phyloP scores from a whole-genome alignment of 2,113 vertebrate species.

The Calonectris borealis region DNA sequence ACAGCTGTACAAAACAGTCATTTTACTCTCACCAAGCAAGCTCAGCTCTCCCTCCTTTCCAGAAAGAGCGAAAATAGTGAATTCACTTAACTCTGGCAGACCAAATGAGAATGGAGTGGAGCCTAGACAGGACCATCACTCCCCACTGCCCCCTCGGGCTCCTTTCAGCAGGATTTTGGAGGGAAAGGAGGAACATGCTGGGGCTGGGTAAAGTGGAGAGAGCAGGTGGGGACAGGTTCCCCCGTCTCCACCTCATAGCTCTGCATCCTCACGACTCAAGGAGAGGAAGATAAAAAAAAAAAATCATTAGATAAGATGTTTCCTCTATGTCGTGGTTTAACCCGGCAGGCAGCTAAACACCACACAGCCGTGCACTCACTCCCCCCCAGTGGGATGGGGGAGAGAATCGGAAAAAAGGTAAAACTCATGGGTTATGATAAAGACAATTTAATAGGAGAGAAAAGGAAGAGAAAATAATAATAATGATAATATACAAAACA shows the following conservation, averaged over 20 bases:
- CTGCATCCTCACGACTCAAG: background rate
- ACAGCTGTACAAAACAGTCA: background rate
- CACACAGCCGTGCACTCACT: too few species aligned
- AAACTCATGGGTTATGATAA: too few species aligned
- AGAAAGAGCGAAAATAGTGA: background rate
- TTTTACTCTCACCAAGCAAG: background rate
- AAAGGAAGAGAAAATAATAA: too few species aligned
- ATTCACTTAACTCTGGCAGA: background rate
- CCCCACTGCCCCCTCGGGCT: background rate
- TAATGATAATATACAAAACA: too few species aligned
- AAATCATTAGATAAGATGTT: background rate
- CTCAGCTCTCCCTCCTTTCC: background rate
- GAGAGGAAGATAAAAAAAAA: background rate
- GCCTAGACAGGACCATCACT: background rate
- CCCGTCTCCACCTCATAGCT: background rate
- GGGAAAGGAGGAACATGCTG: background rate
- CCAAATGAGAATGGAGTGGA: background rate
- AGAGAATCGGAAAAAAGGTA: too few species aligned
- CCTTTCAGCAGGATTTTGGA: background rate
- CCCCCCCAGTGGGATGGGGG: too few species aligned
- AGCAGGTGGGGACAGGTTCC: background rate
- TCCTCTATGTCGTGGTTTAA: background rate
- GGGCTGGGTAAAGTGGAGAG: background rate
- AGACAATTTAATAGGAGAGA: too few species aligned
- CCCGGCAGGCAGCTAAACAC: too few species aligned